Percentiles rank a stretch among this genome's conserved stretches.
Conservation (phyloP, 2,113 vertebrate genomes). For the Perca schrenkii region DNA sequence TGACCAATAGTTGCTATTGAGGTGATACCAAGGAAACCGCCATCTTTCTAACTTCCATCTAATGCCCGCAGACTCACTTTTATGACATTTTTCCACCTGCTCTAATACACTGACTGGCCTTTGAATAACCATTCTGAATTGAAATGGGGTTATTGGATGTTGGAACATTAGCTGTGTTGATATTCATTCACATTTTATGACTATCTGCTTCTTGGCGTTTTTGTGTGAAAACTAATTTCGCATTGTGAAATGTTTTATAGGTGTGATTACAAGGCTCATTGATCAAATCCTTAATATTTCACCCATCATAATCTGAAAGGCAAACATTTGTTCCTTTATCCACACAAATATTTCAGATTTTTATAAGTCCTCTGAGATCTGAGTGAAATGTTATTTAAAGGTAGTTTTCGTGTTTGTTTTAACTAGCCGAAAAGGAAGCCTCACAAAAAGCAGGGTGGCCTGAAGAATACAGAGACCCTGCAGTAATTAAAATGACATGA, state of each 20-base stretch:
- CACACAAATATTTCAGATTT: constrained; percentile 28
- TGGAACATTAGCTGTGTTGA: constrained; percentile 30
- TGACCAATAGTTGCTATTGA: constrained; percentile 60
- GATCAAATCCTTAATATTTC: constrained; percentile 56
- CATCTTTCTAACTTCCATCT: constrained; percentile 32
- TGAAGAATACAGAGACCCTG: background rate
- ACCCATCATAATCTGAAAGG: constrained; percentile 25
- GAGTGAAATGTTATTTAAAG: constrained; percentile 1
- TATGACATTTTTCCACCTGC: constrained; percentile 11
- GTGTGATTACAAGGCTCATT: constrained; percentile 63
- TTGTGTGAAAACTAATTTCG: constrained; percentile 50
- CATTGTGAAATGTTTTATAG: constrained; percentile 48
- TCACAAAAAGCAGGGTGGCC: background rate
- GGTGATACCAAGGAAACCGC: constrained; percentile 55
- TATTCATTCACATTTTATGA: constrained; percentile 50
- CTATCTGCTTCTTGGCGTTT: constrained; percentile 35
- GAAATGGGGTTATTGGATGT: constrained; percentile 23
- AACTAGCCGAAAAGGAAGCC: background rate
- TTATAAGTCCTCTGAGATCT: constrained; percentile 28
- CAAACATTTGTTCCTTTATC: constrained; percentile 35
- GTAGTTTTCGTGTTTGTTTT: background rate
- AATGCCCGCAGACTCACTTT: constrained; percentile 36
- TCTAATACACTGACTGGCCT: constrained; percentile 19
- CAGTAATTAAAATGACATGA: constrained; percentile 26
- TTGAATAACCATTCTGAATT: constrained; percentile 35